Base-by-base conservation (phyloP, 2,888 invertebrate genomes). In the Pecten maximus region DNA sequence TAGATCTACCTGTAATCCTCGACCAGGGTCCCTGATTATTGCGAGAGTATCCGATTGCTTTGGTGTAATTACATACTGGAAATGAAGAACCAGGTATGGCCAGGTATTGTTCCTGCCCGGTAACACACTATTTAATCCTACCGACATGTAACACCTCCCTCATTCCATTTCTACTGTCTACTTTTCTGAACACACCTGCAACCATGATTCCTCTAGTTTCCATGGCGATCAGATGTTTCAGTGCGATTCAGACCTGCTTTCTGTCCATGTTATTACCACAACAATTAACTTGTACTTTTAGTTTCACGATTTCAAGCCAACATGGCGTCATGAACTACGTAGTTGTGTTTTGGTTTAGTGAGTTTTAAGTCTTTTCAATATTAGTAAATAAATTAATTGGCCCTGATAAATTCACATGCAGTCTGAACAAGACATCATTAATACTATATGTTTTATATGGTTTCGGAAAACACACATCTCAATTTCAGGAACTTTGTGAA, bases 141-240 rank as follows among this genome's bases (percentile, higher is more conserved):
- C 74, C 2, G 35, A 28, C 74, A 74, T 35, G 28, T 35, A 35
- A 74, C 74, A 74, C 74, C 74, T 74, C 35, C 74, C 28, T 35
- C 60, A 48, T 48, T 23, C 19, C 23, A 74, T 74, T 35, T 74
- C 35, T 35, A 74, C 12, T 6, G 35, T 28, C 74, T 74, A 35
- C 74, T 35, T n/a, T 44, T 88, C 40, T 23, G 15, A 40, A 28
- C 88, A 88, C 39, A 50, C 88, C 44, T 88, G 88, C 88, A 74
- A 74, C 74, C 74, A 44, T n/a, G 28, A 28, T 40, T 88, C 19
- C 3, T 40, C 44, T 88, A 12, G 89, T 91, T 90, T 88, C 39
- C 89, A 90, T 91, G 54, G 88, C 89, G 87, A 91, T 89, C 91
- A 91, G 48, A 44, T 89, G 88, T 91, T 88, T 87, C 87, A 88